Percentiles rank a stretch among this genome's conserved stretches.
Evolutionary conservation across 2,888 invertebrate genomes (phyloP).

Genomic region (Trisateles emortualis): DNA sequence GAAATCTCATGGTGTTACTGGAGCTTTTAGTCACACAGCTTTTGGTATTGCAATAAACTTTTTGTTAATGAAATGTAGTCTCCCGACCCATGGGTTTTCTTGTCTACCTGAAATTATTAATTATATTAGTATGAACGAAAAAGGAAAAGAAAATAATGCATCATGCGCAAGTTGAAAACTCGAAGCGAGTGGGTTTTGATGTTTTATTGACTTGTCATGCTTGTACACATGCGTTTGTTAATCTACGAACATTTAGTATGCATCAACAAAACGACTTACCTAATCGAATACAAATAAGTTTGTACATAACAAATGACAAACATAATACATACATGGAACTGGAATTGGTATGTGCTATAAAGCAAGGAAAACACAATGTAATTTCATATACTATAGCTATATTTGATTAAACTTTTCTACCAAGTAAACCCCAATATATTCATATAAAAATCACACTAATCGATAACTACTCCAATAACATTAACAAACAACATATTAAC

Average conservation of each 20-base stretch:
- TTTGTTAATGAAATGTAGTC: slow-evolving; percentile 81
- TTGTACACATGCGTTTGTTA: slow-evolving; percentile 69
- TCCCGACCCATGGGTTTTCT: slow-evolving; percentile 85
- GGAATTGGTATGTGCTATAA: slow-evolving; percentile 36
- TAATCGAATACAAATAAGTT: slow-evolving; percentile 46
- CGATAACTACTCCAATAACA: slow-evolving; percentile 83
- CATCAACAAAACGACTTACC: slow-evolving; percentile 68
- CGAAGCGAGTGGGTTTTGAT: slow-evolving; percentile 60
- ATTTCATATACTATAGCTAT: slow-evolving; percentile 74
- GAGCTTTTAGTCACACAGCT: slow-evolving; percentile 74
- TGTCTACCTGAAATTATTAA: slow-evolving; percentile 86
- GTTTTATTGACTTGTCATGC: slow-evolving; percentile 62
- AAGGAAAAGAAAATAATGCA: slow-evolving; percentile 65
- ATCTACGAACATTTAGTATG: slow-evolving; percentile 40
- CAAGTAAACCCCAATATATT: slow-evolving; percentile 87
- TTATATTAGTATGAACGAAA: slow-evolving; percentile 86
- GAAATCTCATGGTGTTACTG: slow-evolving; percentile 64
- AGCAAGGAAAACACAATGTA: slow-evolving; percentile 65
- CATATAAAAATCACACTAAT: slow-evolving; percentile 87
- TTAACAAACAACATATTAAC: slow-evolving; percentile 84
- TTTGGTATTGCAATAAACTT: slow-evolving; percentile 66
- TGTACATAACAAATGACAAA: slow-evolving; percentile 40
- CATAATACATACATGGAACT: slow-evolving; percentile 31
- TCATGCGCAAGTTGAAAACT: slow-evolving; percentile 66
- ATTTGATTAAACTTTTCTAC: slow-evolving; percentile 85